Percentiles rank a stretch among this genome's conserved stretches.
phyloP scores from a whole-genome alignment of 2,797 vertebrate species.

The Odontamblyopus rebecca region DNA sequence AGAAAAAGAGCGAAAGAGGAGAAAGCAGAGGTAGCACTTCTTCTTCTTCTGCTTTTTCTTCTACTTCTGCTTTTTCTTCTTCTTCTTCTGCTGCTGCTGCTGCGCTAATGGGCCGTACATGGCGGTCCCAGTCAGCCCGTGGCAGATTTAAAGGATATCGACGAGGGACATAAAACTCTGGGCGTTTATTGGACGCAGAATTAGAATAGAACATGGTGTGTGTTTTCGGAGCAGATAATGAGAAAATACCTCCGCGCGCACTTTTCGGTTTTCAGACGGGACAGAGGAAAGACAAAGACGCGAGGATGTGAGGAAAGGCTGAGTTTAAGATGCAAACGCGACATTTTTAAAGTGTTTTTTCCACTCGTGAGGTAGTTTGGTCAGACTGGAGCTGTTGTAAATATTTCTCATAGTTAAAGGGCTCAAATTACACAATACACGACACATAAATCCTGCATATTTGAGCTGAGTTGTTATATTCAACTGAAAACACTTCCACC shows the following conservation, averaged over 20 bases:
- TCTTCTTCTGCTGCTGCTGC: background rate
- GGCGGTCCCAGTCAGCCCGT: background rate
- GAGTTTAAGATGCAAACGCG: background rate
- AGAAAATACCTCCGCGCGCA: constrained; percentile 4
- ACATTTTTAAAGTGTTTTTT: background rate
- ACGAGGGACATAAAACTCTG: constrained; percentile 7
- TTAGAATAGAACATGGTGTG: constrained; percentile 1
- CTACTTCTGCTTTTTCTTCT: background rate
- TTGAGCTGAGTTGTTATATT: no score
- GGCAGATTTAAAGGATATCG: constrained; percentile 12
- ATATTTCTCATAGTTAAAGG: no score
- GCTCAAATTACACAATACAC: no score
- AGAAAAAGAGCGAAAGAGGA: no score
- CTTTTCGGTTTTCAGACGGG: background rate
- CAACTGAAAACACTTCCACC: no score
- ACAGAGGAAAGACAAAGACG: background rate
- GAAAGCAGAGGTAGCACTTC: no score
- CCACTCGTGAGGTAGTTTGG: no score
- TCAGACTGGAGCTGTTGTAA: no score
- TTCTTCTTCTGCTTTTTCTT: no score
- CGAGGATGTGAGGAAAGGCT: background rate
- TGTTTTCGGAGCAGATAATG: constrained; percentile 5
- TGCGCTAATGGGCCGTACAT: constrained; percentile 4
- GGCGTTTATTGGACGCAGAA: constrained; percentile 2
- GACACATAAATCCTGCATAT: no score